Evolutionary conservation across 2,797 vertebrate species (phyloP), one percentile per base, ranked within the genome.

Genomic region (Podarcis siculus): DNA sequence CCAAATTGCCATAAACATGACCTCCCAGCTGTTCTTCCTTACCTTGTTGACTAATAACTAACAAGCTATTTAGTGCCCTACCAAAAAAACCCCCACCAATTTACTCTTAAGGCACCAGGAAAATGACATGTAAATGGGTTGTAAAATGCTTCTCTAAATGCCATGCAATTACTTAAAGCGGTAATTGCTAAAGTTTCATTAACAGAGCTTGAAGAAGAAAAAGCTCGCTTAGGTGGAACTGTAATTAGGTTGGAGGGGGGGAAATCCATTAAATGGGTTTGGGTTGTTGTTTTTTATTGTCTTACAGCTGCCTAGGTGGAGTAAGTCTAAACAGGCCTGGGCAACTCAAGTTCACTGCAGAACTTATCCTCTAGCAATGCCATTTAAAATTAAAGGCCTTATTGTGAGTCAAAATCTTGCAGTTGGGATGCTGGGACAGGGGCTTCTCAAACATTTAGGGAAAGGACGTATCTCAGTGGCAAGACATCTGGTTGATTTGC

Each of bases 1-100:
- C 88, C 83, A 87, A 93, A 91, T 92, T 93, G 93, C 92, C 94
- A 84, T 84, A 89, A 80, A 89, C 93, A 92, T 89, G 87, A 95
- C 96, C 96, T 95, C 94, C 77, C 79, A 73, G 94, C 89, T 92
- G 89, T 89, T 93, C 91, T 93, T 66, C n/a, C 45, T 49, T 85
- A 83, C 89, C 72, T 61, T 73, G 8, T 82, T 91, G 93, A 93
- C 95, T 96, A 97, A 97, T 97, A 95, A 96, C 97, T 97, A 97
- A 97, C 97, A 94, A 94, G 87, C 93, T 96, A 82, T 93, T 97
- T 96, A 96, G 96, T 96, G 90, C 67, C 12, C 19, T 72, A 23
- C 25, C 66, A 90, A 90, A 95, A 95, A 88, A 96, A 94, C 93
- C 87, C 35, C 37, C 83, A 61, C 93, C 94, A 96, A 96, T 96